A percentile compares a stretch with the other conserved stretches of the same genome.
Conservation (phyloP, 1,140 invertebrate genomes). For the Chrysopa pallens region DNA sequence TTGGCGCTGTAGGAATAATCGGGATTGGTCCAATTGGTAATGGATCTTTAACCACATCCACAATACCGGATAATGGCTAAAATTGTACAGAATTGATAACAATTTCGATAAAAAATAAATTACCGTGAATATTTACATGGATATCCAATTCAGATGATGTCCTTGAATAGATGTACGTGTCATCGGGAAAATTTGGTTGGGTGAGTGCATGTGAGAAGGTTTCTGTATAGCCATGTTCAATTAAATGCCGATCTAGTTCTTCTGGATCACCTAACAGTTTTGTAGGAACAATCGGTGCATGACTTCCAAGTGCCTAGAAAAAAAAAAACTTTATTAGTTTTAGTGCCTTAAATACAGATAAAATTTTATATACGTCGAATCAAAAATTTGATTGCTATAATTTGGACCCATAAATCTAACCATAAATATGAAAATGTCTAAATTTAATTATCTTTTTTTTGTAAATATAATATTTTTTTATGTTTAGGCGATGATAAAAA, state of each 20-base stretch:
- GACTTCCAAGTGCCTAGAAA: slow-evolving; percentile 42
- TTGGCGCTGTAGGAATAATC: slow-evolving; percentile 18
- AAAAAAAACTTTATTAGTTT: too few relatives aligned
- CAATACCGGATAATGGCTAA: slow-evolving; percentile 30
- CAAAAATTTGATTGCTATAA: too few relatives aligned
- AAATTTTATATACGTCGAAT: too few relatives aligned
- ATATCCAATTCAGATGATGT: background rate
- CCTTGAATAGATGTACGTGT: background rate
- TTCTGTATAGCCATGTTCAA: slow-evolving; percentile 44
- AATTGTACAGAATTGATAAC: slow-evolving; percentile 5
- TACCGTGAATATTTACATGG: background rate
- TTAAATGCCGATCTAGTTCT: slow-evolving; percentile 47
- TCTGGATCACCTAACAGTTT: slow-evolving; percentile 54
- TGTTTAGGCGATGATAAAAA: too few relatives aligned
- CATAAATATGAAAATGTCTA: too few relatives aligned
- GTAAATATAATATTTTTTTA: too few relatives aligned
- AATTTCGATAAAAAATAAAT: background rate
- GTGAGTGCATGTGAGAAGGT: slow-evolving; percentile 20
- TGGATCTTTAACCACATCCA: slow-evolving; percentile 30
- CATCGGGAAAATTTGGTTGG: slow-evolving; percentile 9
- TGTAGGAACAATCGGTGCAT: slow-evolving; percentile 66
- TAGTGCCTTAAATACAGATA: too few relatives aligned
- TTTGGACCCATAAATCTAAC: too few relatives aligned
- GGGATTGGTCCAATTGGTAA: slow-evolving; percentile 20
- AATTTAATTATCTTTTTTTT: too few relatives aligned